Evolutionary conservation across 2,888 invertebrate genomes (phyloP), one percentile per base, ranked within the genome.

Genomic region (Oscheius myriophilus): DNA sequence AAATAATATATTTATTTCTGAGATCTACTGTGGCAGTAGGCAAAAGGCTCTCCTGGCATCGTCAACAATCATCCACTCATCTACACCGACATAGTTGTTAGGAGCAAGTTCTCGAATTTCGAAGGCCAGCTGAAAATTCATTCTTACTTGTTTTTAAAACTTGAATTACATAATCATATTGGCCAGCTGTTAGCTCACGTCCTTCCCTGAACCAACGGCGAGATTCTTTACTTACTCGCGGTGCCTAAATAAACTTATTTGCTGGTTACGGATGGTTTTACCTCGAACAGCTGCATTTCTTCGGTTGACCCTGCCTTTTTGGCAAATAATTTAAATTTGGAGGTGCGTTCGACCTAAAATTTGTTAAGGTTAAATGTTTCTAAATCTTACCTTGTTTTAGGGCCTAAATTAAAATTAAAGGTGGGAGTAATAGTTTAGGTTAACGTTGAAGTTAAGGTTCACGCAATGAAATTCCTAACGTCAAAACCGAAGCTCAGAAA

Each of bases 161-260:
- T 21, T 18, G 7, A 65, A n/a, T 41, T 33, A 84, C 80, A 69
- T 84, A 84, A 54, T 82, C 78, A 69, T 84, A 84, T 55, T 63
- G 66, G 21, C 82, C 84, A 16, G 71, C 59, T 3, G 72, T 46
- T n/a, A 84, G 64, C 21, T 65, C 59, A 18, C 78, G 54, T 23
- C 76, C 81, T 65, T 84, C 84, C 41, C 84, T 61, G 72, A 83
- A 84, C 84, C 84, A 84, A 64, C 84, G 61, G 42, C 73, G 63
- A 3, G 76, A 72, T 68, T 83, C 80, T 45, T 75, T 65, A 16
- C 59, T 68, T 21, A 71, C 46, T 21, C 45, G 18, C 1, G 77
- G 76, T n/a, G 71, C 76, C 69, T 71, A 23, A 46, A 70, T 33
- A 61, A 14, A 4, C 18, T 70, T 46, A 74, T 23, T 69, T 70